phyloP scores from a whole-genome alignment of 2,797 vertebrate species.

The Gobio occitaniae region DNA sequence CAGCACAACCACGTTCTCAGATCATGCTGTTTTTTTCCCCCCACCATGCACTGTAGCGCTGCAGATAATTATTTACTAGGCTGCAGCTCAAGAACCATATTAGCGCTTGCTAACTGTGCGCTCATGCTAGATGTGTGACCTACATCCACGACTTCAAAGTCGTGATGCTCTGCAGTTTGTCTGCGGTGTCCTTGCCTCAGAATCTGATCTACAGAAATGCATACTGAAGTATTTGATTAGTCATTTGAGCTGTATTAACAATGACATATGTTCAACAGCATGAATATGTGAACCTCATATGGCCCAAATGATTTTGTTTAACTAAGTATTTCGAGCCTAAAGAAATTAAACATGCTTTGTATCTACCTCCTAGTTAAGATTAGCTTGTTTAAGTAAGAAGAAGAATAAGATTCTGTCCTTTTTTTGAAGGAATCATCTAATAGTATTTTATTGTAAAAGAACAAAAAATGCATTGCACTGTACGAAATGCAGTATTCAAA shows the following conservation, averaged over 20 bases:
- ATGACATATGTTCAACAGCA: background rate
- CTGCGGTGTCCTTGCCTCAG: constrained; percentile 40
- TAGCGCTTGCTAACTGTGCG: constrained; percentile 29
- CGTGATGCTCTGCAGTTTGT: constrained; percentile 51
- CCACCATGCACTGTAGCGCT: background rate
- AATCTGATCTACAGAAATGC: constrained; percentile 35
- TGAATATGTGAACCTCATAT: background rate
- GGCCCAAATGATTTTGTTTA: background rate
- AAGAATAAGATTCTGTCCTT: background rate
- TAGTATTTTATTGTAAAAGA: background rate
- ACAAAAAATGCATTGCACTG: background rate
- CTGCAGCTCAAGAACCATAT: constrained; percentile 15
- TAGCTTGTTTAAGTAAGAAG: background rate
- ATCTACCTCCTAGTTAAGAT: background rate
- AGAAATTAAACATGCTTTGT: background rate
- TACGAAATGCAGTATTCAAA: no score
- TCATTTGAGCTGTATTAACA: background rate
- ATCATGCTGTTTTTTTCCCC: no score
- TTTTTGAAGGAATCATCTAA: background rate
- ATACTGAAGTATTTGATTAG: constrained; percentile 34
- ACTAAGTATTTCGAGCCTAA: background rate
- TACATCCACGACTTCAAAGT: constrained; percentile 55
- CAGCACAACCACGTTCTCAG: background rate
- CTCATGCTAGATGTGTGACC: constrained; percentile 51
- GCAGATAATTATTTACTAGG: constrained; percentile 20